A percentile compares a stretch with the other conserved stretches of the same genome.
Evolutionary conservation across 2,113 vertebrate species (phyloP).

Genomic region (Diadophis punctatus): DNA sequence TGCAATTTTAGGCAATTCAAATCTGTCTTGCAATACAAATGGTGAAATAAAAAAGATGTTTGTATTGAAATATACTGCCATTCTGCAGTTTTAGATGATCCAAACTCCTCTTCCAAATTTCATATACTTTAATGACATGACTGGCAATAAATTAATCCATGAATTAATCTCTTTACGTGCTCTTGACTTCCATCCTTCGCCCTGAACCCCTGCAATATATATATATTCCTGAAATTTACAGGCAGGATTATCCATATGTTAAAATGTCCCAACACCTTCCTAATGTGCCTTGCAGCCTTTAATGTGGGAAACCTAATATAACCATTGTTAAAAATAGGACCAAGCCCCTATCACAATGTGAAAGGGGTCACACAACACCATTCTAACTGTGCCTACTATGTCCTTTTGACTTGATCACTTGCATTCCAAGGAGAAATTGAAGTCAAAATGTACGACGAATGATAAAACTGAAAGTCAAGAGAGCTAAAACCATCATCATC

Average conservation of each 20-base stretch:
- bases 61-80: not conserved
- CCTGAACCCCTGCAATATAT: too few species aligned
- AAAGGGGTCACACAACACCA: not conserved
- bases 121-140: not conserved
- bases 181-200: not conserved
- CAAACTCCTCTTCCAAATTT: not conserved
- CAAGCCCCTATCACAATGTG: not conserved
- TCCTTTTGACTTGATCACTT: not conserved
- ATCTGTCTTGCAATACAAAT: not conserved
- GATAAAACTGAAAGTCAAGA: not conserved
- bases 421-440: not conserved
- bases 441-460: not conserved
- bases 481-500: not conserved
- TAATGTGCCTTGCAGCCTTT: not conserved
- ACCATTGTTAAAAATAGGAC: not conserved
- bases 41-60: not conserved
- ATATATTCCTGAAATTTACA: not conserved
- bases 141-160: not conserved
- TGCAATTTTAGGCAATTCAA: not conserved
- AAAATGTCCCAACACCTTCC: not conserved
- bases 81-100: not conserved
- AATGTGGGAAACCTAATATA: not conserved
- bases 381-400: not conserved
- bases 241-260: not conserved
- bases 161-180: not conserved